Evolutionary conservation across 2,113 vertebrate genomes (phyloP), one percentile per base, ranked within the genome.

Genomic region (Fulica atra): DNA sequence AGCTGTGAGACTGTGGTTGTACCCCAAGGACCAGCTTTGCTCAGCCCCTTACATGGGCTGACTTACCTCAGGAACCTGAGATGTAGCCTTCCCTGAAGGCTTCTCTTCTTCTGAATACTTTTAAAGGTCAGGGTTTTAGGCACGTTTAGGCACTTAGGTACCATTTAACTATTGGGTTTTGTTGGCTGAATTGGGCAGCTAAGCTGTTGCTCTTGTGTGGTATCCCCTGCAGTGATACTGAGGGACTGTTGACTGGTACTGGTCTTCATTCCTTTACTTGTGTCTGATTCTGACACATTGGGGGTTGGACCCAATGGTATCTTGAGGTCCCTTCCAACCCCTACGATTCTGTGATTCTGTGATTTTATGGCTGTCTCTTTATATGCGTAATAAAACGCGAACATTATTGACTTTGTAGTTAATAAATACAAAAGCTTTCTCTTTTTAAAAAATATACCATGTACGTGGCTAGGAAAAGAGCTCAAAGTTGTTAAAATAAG

Each of bases 351-450:
- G 44, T 46, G 44, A 46, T 46, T 46, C 44, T 44, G 54, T 74
- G 25, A 38, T 95, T 94, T 92, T 69, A 40, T 88, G 79, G 10
- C 36, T 11, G 16, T 71, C 15, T 81, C 61, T 51, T 65, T 35
- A 16, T 50, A 54, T 0, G 1, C 21, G 2, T 31, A 68, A 17
- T 31, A 36, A 78, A 88, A 33, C 0, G 0, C 53, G 69, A 44
- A 74, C n/a, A 10, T 59, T 57, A 57, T 36, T 70, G n/a, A 36
- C 16, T 19, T 24, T 72, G 10, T 74, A 26, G 23, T 46, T 88
- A 66, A 38, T 66, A 81, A 77, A 81, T 71, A 74, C 42, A 89
- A 57, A 46, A 50, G 48, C 48, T 48, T 48, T 42, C 18, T 40
- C 11, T 63, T 61, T 57, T 66, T 6, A 13, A 54, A 73, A 81